Conservation (phyloP, 2,888 invertebrate genomes). For the Parnassius apollo region DNA sequence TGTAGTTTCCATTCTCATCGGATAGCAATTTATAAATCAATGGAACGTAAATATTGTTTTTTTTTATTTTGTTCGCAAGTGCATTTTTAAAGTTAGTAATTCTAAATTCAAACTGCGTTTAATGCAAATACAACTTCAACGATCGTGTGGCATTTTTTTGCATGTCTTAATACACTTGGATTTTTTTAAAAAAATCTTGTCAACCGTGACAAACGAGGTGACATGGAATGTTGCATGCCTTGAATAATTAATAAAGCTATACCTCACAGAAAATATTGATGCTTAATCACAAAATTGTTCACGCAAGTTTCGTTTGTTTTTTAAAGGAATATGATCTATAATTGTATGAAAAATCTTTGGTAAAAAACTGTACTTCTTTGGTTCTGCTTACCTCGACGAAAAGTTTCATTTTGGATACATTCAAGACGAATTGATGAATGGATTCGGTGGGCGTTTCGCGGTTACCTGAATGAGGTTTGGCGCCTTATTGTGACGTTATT, state of each 20-base stretch:
- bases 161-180: conserved; percentile 39
- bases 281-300: not conserved
- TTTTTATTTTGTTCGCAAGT: conserved; percentile 41
- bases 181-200: conserved; percentile 51
- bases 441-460: conserved; percentile 11
- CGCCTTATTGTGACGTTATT: conserved; percentile 12
- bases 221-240: conserved; percentile 36
- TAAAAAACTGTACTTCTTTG: not conserved
- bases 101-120: conserved; percentile 46
- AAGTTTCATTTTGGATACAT: conserved; percentile 10
- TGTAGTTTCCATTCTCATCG: conserved; percentile 17
- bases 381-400: not conserved
- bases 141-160: conserved; percentile 36
- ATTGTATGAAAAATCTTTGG: conserved; percentile 4
- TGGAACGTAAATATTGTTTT: conserved; percentile 23
- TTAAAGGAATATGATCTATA: not conserved
- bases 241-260: conserved; percentile 20
- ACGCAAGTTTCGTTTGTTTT: conserved; percentile 9
- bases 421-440: conserved; percentile 22
- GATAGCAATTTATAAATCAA: conserved; percentile 17
- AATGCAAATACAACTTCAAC: conserved; percentile 45
- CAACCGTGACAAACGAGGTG: conserved; percentile 63
- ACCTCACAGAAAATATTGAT: conserved; percentile 5
- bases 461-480: conserved; percentile 17
- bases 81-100: conserved; percentile 39